phyloP scores from a whole-genome alignment of 1,140 invertebrate species.

The Papilio aristodemus region DNA sequence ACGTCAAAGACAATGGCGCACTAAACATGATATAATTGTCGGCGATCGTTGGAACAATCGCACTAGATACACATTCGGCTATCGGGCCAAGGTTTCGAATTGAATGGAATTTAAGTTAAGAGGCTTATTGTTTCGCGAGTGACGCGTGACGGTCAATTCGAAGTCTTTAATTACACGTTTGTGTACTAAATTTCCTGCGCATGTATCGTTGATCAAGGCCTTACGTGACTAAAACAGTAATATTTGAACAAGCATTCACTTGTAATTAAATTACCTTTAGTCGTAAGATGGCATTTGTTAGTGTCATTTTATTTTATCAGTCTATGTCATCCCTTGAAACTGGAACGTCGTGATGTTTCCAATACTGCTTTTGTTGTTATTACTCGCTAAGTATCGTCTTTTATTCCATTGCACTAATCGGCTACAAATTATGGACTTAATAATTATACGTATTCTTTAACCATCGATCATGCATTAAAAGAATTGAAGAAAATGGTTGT shows the following conservation, averaged over 20 bases:
- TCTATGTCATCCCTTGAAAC: no score
- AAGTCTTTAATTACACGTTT: conserved; percentile 21
- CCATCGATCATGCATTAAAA: no score
- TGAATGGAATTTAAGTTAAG: conserved; percentile 25
- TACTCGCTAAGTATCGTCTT: no score
- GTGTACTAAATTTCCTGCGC: conserved; percentile 5
- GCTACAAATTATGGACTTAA: no score
- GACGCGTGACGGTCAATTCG: conserved; percentile 27
- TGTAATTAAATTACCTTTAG: neutral
- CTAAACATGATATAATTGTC: conserved; percentile 22
- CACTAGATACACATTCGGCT: conserved; percentile 29
- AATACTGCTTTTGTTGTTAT: no score
- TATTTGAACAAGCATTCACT: neutral
- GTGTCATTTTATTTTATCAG: no score
- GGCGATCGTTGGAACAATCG: conserved; percentile 24
- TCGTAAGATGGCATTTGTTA: no score
- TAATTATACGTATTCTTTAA: no score
- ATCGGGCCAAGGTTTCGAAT: conserved; percentile 15
- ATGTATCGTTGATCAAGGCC: conserved; percentile 14
- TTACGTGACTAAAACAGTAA: conserved; percentile 21
- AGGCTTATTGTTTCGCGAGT: conserved; percentile 30
- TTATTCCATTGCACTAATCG: no score
- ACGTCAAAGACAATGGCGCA: conserved; percentile 23
- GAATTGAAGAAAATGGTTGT: no score
- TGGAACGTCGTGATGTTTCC: no score